Percentiles rank a stretch among this genome's conserved stretches.
Evolutionary conservation across 1,140 invertebrate species (phyloP).

Genomic region (Papilio machaon): DNA sequence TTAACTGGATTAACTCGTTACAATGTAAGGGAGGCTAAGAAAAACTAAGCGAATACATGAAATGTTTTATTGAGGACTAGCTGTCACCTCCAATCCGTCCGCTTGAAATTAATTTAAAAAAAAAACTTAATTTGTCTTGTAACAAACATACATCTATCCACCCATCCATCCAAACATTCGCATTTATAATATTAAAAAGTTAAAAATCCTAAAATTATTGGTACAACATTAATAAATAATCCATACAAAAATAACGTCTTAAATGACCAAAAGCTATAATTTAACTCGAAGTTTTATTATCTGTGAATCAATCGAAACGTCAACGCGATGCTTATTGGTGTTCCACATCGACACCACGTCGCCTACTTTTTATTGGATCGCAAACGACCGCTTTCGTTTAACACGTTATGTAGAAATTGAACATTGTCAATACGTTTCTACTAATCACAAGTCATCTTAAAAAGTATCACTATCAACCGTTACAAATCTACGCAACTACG

Average conservation of each 20-base stretch:
- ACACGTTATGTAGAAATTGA: slow-evolving; percentile 24
- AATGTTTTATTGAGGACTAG: background rate
- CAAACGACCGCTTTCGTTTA: slow-evolving; percentile 30
- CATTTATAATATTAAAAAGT: too few relatives aligned
- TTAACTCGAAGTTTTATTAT: slow-evolving; percentile 1
- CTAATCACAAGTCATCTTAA: slow-evolving; percentile 31
- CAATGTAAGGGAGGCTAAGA: background rate
- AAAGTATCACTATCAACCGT: slow-evolving; percentile 14
- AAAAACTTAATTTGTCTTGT: too few relatives aligned
- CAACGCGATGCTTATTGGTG: slow-evolving; percentile 25
- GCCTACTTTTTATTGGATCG: slow-evolving; percentile 32
- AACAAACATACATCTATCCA: too few relatives aligned
- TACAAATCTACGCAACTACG: background rate
- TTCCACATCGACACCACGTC: slow-evolving; percentile 15
- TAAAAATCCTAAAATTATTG: too few relatives aligned
- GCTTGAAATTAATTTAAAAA: too few relatives aligned
- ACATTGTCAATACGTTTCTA: slow-evolving; percentile 35
- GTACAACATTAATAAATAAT: too few relatives aligned
- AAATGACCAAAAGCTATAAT: background rate
- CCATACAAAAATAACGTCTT: too few relatives aligned
- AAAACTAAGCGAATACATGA: background rate
- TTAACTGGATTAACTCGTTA: slow-evolving; percentile 22
- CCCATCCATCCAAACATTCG: too few relatives aligned
- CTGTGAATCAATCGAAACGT: slow-evolving; percentile 34
- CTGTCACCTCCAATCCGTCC: background rate